Base-by-base conservation (phyloP, 2,113 vertebrate genomes). In the Pseudorhombus dupliciocellatus region DNA sequence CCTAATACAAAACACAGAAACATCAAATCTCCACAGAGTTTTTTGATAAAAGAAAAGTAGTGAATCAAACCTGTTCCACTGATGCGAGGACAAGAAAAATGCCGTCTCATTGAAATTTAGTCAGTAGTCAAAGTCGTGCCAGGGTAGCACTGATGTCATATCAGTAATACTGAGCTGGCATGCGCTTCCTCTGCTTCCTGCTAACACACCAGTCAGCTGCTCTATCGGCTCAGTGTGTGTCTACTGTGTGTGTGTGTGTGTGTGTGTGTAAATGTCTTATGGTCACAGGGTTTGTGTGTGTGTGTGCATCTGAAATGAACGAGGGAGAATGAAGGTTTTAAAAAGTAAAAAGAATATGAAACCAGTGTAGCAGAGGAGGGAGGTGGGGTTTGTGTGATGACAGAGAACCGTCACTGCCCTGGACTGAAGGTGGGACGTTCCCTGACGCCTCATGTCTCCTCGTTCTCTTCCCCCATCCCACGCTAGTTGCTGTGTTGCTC, bases 281-380 rank as follows among this genome's bases (percentile, higher is more conserved):
- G 85, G 81, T 84, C 57, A 90, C 89, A 89, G 89, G 85, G 82
- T 90, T 77, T 28, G 65, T 80, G 75, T 86, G 0, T 73, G 73
- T 74, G 70, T 50, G 65, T n/a, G 72, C 1, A 18, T 59, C 52
- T 72, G 65, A 62, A 7, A 28, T 18, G 46, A 54, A 12, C 56
- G 26, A 51, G 25, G 16, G 25, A 18, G 5, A 25, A 28, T 37
- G 30, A 50, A 42, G 46, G 59, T 25, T 18, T 2, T 0, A 63
- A 20, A 25, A 20, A 60, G 4, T 12, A 52, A 12, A 31, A 2
- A n/a, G 12, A 25, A 10, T 2, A 51, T 9, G 0, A 56, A 46
- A 15, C 4, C 1, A 52, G 69, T 9, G 69, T 44, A 28, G 7
- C 18, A 46, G 37, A 51, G 67, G 65, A 59, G 16, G 63, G 48